phyloP scores from a whole-genome alignment of 2,888 invertebrate species.

The Amiota communis region DNA sequence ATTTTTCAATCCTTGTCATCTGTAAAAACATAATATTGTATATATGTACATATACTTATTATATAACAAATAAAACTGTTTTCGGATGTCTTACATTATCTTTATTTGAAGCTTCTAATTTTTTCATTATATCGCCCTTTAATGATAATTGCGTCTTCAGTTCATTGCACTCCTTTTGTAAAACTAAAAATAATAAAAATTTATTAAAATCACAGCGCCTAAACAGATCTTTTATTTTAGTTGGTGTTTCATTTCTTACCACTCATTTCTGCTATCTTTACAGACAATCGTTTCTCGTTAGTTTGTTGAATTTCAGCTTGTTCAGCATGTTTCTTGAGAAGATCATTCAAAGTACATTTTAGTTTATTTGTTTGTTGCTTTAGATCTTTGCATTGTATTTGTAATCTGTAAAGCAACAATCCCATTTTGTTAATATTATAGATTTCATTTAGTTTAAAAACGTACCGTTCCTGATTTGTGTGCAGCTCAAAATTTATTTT shows the following conservation, averaged over 20 bases:
- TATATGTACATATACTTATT: neutral
- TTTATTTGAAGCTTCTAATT: slow-evolving; percentile 59
- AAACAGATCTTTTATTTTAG: neutral
- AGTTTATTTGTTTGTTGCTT: slow-evolving; percentile 65
- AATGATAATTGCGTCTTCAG: slow-evolving; percentile 53
- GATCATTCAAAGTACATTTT: slow-evolving; percentile 63
- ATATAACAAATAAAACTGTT: neutral
- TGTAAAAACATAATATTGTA: slow-evolving; percentile 26
- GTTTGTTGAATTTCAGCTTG: slow-evolving; percentile 64
- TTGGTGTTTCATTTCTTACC: slow-evolving; percentile 42
- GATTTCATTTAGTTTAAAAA: slow-evolving; percentile 8
- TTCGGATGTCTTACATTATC: slow-evolving; percentile 60
- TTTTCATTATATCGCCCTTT: slow-evolving; percentile 63
- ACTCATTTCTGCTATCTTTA: slow-evolving; percentile 66
- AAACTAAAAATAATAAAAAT: slow-evolving; percentile 16
- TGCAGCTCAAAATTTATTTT: slow-evolving; percentile 70
- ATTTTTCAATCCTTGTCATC: slow-evolving; percentile 67
- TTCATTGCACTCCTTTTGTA: slow-evolving; percentile 64
- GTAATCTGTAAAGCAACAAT: slow-evolving; percentile 51
- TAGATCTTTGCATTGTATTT: slow-evolving; percentile 69
- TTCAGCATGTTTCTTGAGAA: slow-evolving; percentile 68
- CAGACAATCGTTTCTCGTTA: slow-evolving; percentile 64
- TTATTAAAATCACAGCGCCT: neutral
- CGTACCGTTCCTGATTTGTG: slow-evolving; percentile 68
- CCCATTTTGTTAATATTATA: neutral